Percentiles rank a stretch among this genome's conserved stretches.
Evolutionary conservation across 1,140 invertebrate species (phyloP).

Genomic region (Caerostris extrusa): DNA sequence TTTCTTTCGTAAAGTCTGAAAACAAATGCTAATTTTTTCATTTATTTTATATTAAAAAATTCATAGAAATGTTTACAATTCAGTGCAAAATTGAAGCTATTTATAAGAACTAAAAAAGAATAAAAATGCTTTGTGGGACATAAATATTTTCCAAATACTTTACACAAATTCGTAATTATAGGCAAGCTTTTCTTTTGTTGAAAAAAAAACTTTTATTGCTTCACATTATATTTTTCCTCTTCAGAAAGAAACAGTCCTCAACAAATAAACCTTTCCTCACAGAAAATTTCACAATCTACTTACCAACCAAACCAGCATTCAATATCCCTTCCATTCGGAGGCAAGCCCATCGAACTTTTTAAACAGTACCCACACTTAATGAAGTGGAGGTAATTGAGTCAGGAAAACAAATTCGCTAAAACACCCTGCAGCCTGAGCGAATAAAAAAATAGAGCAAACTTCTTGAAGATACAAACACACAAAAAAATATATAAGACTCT

Average conservation of each 20-base stretch:
- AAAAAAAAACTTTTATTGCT: background rate
- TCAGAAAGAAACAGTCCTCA: background rate
- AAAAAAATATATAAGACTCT: background rate
- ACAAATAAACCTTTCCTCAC: background rate
- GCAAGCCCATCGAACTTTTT: conserved; percentile 23
- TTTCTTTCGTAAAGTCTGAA: no score
- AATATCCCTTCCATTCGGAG: background rate
- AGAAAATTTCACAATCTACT: conserved; percentile 9
- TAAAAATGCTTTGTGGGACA: no score
- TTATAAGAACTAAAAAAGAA: no score
- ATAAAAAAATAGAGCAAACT: conserved; percentile 55
- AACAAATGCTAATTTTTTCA: no score
- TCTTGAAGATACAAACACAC: background rate
- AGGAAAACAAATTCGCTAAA: conserved; percentile 62
- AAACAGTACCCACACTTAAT: conserved; percentile 45
- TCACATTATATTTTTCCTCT: background rate
- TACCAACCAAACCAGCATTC: background rate
- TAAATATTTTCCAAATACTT: no score
- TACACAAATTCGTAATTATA: no score
- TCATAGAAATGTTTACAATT: no score
- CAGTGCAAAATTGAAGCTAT: no score
- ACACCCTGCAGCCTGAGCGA: background rate
- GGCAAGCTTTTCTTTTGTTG: no score
- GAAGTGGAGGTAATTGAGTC: conserved; percentile 59
- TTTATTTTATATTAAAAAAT: no score